Conservation (phyloP, 2,888 invertebrate species). For the Trachelus tabidus region DNA sequence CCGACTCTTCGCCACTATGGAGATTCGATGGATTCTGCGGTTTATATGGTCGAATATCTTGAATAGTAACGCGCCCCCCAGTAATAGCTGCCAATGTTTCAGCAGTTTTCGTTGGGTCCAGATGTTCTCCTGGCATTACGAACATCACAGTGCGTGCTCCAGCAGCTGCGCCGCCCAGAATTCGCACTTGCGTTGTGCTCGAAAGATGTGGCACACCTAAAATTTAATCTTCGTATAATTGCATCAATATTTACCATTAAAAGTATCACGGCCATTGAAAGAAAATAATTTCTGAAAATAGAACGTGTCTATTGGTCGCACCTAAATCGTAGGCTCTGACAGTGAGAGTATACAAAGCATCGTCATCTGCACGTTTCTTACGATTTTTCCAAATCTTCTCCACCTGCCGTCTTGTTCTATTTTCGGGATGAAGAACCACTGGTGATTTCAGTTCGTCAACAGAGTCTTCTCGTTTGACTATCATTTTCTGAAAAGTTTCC, state of each 20-base stretch:
- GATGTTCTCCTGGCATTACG: conserved; percentile 82
- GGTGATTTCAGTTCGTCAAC: background rate
- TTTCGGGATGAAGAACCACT: background rate
- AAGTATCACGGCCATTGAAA: background rate
- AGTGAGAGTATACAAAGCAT: conserved; percentile 74
- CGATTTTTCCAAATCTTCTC: conserved; percentile 62
- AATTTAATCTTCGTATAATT: conserved; percentile 9
- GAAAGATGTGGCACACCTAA: conserved; percentile 79
- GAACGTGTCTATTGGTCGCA: conserved; percentile 36
- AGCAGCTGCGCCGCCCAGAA: conserved; percentile 74
- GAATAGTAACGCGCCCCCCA: conserved; percentile 82
- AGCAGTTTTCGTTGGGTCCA: conserved; percentile 79
- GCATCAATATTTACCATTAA: background rate
- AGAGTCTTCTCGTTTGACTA: conserved; percentile 5
- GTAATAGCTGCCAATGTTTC: conserved; percentile 82
- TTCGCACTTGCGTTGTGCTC: conserved; percentile 78
- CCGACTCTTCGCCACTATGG: background rate
- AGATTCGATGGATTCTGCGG: conserved; percentile 36
- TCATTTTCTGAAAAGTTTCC: conserved; percentile 15
- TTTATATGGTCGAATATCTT: conserved; percentile 78
- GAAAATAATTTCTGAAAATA: background rate
- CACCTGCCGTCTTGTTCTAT: background rate
- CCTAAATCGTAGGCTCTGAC: conserved; percentile 86
- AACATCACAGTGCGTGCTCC: conserved; percentile 84
- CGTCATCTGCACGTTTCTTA: conserved; percentile 68